A percentile compares a stretch with the other conserved stretches of the same genome.
These are phyloP conservation scores for Gymnocypris eckloni DNA, from an alignment of 2,797 vertebrate species.

Conservation along the genomic window DNA sequence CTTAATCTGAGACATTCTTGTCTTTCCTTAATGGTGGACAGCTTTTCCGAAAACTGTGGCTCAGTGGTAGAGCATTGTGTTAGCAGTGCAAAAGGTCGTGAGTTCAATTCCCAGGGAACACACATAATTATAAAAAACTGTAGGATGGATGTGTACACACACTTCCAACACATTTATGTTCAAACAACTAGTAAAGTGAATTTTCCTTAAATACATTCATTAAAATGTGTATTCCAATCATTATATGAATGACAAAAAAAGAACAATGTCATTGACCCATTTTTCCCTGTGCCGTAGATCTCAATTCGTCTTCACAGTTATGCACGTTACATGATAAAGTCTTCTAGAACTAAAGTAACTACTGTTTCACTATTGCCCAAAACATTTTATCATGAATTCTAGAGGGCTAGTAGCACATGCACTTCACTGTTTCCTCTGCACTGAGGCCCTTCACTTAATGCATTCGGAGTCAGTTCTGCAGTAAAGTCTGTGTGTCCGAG, in stretches of 20 bases:
- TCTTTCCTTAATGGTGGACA: too few relatives aligned
- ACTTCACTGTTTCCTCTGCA: not conserved
- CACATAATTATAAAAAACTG: too few relatives aligned
- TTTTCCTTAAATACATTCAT: too few relatives aligned
- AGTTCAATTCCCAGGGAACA: too few relatives aligned
- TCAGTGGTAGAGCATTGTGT: too few relatives aligned
- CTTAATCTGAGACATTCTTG: too few relatives aligned
- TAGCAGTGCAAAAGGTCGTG: too few relatives aligned
- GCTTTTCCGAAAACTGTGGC: too few relatives aligned
- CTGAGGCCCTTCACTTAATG: not conserved
- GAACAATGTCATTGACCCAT: not conserved
- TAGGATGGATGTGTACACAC: too few relatives aligned
- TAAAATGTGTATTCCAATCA: too few relatives aligned
- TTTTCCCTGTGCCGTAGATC: not conserved
- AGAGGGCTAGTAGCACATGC: constrained; percentile 2
- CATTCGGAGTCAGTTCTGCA: constrained; percentile 2
- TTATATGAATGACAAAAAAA: not conserved
- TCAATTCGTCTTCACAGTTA: not conserved
- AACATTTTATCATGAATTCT: constrained; percentile 7
- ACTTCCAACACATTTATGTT: too few relatives aligned
- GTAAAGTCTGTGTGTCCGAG: constrained; percentile 16
- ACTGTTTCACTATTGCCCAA: not conserved
- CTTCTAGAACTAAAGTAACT: constrained; percentile 2
- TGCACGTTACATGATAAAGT: not conserved
- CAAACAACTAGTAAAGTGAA: too few relatives aligned